phyloP scores from a whole-genome alignment of 2,113 vertebrate genomes.

The Antigone vipio region DNA sequence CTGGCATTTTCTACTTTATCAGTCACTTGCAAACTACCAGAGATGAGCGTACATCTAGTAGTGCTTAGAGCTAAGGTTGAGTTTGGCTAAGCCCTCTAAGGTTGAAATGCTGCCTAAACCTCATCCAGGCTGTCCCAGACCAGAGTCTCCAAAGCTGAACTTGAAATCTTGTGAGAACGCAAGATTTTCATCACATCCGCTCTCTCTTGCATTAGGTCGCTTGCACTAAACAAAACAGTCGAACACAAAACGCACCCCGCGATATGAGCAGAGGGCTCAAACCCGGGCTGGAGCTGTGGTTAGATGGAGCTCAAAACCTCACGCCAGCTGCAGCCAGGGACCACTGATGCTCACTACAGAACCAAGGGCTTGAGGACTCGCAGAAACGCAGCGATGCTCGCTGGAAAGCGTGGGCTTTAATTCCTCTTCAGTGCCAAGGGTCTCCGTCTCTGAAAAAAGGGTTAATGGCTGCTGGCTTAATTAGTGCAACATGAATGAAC shows the following conservation, averaged over 20 bases:
- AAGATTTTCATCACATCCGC: neutral
- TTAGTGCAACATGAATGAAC: constrained; percentile 68
- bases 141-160: neutral
- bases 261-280: fast-evolving
- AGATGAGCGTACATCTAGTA: fast-evolving
- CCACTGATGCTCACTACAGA: fast-evolving
- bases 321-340: neutral
- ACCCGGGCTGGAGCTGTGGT: neutral
- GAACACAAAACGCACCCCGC: neutral
- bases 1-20: neutral
- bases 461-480: constrained; percentile 67
- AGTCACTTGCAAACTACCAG: neutral
- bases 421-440: neutral
- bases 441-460: constrained; percentile 13
- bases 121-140: too few species aligned
- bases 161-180: neutral
- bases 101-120: neutral
- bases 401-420: neutral
- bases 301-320: neutral
- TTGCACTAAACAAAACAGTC: fast-evolving
- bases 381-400: neutral
- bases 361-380: too few species aligned
- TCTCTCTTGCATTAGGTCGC: too few species aligned
- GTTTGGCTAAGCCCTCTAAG: neutral
- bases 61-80: neutral